phyloP scores from a whole-genome alignment of 2,797 vertebrate genomes.

The Platalea minor region DNA sequence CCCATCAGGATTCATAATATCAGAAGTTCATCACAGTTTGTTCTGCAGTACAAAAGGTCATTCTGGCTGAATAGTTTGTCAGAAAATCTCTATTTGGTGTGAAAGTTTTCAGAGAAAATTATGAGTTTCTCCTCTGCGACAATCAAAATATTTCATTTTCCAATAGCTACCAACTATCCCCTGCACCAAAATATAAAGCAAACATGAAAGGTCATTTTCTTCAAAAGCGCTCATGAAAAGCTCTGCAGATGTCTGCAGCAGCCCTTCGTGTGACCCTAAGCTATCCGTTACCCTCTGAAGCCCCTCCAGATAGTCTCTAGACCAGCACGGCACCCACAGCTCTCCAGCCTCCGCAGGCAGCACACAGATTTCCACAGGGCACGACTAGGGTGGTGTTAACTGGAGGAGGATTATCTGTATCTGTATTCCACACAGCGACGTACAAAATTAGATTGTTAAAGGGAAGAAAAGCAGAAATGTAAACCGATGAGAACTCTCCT shows the following conservation, averaged over 20 bases:
- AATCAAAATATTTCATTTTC: not conserved
- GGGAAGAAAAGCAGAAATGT: constrained; percentile 26
- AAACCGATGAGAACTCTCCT: constrained; percentile 20
- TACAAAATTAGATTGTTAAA: not conserved
- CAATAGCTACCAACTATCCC: not conserved
- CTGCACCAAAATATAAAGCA: not conserved
- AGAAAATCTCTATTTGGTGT: constrained; percentile 6
- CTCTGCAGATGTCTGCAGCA: not conserved
- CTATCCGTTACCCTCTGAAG: not conserved
- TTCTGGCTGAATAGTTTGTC: not conserved
- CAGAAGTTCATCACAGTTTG: constrained; percentile 8
- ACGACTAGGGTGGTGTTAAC: not conserved
- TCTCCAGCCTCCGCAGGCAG: not conserved
- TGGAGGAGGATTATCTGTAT: not conserved
- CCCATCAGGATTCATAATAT: constrained; percentile 14
- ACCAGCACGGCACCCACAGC: not conserved
- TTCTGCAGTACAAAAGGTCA: not conserved
- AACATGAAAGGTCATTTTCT: not conserved
- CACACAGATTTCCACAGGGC: not conserved
- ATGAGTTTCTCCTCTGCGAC: not conserved
- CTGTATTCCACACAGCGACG: not conserved
- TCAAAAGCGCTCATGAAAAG: not conserved
- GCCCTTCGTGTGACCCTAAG: not conserved
- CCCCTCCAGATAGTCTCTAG: not conserved
- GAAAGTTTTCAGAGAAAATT: not conserved